phyloP scores from a whole-genome alignment of 1,140 invertebrate genomes.

The Asobara japonica region DNA sequence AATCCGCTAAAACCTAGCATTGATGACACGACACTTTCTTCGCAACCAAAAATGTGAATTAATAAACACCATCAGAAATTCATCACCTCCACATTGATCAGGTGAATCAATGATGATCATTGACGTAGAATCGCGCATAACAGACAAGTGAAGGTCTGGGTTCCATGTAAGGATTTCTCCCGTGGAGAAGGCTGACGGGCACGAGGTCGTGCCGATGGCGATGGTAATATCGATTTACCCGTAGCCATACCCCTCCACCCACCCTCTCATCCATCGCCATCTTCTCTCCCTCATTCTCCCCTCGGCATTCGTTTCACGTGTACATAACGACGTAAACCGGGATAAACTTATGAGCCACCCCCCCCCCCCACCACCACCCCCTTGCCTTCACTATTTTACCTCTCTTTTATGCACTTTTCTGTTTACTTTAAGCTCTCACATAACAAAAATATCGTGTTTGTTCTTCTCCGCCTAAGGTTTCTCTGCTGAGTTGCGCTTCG shows the following conservation, averaged over 20 bases:
- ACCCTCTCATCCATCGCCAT: slow-evolving; percentile 20
- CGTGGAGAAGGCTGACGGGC: slow-evolving; percentile 35
- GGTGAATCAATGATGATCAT: slow-evolving; percentile 44
- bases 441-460: slow-evolving; percentile 43
- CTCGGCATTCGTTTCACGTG: slow-evolving; percentile 4
- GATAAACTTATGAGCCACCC: slow-evolving; percentile 1
- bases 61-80: no score
- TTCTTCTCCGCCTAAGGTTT: not conserved
- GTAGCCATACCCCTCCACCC: slow-evolving; percentile 33
- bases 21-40: no score
- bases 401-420: slow-evolving; percentile 32
- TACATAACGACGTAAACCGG: slow-evolving; percentile 18
- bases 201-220: slow-evolving; percentile 45
- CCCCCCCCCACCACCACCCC: not conserved
- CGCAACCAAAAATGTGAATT: no score
- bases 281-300: slow-evolving; percentile 20
- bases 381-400: not conserved
- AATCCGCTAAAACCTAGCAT: no score
- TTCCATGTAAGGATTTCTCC: slow-evolving; percentile 20
- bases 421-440: slow-evolving; percentile 42
- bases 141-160: slow-evolving; percentile 40
- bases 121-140: slow-evolving; percentile 2
- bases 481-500: not conserved
- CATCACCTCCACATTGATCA: not conserved
- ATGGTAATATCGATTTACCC: slow-evolving; percentile 54